These are phyloP conservation scores for Delphinapterus leucas DNA, from an alignment of 2,113 vertebrate genomes.

Conservation along the genomic window DNA sequence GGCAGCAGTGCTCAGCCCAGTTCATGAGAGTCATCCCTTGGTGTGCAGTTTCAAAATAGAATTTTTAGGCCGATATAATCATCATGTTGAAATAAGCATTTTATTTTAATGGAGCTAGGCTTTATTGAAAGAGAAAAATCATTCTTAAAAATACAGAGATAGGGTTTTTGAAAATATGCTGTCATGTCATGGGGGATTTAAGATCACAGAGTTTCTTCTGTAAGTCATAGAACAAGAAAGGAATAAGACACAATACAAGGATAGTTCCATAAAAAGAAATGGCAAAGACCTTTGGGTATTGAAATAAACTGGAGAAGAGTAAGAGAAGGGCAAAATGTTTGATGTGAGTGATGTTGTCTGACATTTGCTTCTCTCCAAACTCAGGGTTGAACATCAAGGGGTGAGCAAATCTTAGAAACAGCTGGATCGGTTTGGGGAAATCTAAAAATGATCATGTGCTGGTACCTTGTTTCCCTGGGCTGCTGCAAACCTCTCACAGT, in stretches of 20 bases:
- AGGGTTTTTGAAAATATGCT: neutral
- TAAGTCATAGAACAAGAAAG: neutral
- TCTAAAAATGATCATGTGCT: neutral
- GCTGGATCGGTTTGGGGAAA: neutral
- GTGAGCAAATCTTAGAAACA: neutral
- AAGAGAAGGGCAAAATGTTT: neutral
- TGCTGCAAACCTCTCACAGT: neutral
- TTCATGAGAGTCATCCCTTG: neutral
- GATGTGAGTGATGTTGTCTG: neutral
- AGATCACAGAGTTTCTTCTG: neutral
- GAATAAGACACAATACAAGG: neutral
- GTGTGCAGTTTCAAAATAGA: neutral
- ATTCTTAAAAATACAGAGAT: neutral
- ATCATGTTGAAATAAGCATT: neutral
- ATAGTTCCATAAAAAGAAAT: neutral
- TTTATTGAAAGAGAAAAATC: slow-evolving; percentile 10
- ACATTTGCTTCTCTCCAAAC: neutral
- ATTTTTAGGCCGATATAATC: neutral
- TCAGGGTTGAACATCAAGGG: neutral
- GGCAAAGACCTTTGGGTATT: neutral
- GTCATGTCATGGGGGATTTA: neutral
- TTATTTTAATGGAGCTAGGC: neutral
- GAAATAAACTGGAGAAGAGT: neutral
- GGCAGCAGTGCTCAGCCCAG: neutral
- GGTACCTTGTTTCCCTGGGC: neutral